phyloP scores from a whole-genome alignment of 2,113 vertebrate genomes.

The Jacana jacana region DNA sequence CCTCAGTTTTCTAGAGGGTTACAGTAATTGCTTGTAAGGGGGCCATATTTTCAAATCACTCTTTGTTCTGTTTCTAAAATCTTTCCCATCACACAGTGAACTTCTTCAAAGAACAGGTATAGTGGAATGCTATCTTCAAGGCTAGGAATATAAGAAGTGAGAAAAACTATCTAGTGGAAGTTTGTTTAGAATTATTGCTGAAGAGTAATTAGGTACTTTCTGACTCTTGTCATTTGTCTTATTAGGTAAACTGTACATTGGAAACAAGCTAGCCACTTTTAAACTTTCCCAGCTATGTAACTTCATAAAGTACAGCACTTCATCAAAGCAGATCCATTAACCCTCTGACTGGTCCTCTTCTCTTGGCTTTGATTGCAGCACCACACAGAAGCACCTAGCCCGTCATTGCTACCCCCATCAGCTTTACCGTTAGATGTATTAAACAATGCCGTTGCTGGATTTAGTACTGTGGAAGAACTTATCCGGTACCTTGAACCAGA shows the following conservation, averaged over 20 bases:
- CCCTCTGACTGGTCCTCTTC: constrained; percentile 4
- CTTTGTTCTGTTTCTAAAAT: neutral
- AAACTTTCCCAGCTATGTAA: constrained; percentile 38
- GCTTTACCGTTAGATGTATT: constrained; percentile 84
- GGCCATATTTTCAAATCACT: neutral
- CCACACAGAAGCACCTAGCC: constrained; percentile 76
- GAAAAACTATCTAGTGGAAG: neutral
- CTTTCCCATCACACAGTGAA: neutral
- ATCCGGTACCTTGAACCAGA: constrained; percentile 96
- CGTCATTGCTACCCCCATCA: constrained; percentile 73
- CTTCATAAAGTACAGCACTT: neutral
- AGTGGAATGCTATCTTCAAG: neutral
- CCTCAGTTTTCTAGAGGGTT: neutral
- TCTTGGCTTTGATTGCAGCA: constrained; percentile 74
- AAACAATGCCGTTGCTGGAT: constrained; percentile 82
- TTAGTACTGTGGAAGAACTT: constrained; percentile 94
- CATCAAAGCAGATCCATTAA: constrained; percentile 20
- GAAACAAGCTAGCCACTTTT: neutral
- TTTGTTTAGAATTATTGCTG: neutral
- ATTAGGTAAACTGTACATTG: neutral
- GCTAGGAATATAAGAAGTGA: neutral
- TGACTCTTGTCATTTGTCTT: constrained; percentile 25
- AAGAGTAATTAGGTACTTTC: constrained; percentile 25
- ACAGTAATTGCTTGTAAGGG: neutral
- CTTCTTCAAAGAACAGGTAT: neutral